Base-by-base conservation (phyloP, 2,888 invertebrate genomes). In the Drosophila greeni region DNA sequence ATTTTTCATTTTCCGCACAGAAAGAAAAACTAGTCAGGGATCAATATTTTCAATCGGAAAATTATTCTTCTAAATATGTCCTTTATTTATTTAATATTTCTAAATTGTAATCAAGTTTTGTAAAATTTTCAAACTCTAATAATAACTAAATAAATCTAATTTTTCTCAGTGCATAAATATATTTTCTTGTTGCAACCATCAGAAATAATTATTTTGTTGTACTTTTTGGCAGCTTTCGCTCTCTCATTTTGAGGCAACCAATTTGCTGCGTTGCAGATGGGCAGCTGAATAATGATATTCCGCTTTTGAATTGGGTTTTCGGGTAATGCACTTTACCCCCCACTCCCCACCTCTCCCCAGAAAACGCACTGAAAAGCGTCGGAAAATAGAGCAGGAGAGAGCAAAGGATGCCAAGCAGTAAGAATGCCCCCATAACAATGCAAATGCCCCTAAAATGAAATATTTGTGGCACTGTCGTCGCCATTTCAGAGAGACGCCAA, bases 381-480 rank as follows among this genome's bases (percentile, higher is more conserved):
- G 36, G 6, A 18, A 24, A 51, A 71, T 76, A 59, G 20, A 84
- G 47, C 64, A 70, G 68, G 48, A 67, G 61, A 58, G 9, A 16
- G 37, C 53, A 61, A 72, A 43, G 65, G 34, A 52, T 47, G 71
- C 61, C 55, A 40, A 59, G 54, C 40, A 16, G n/a, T 11, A 40
- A 39, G 40, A 12, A 69, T 75, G 31, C 16, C 31, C 29, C 54
- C 54, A 18, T 20, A 54, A 53, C 54, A 79, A 82, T 77, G 84
- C 76, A 77, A 77, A 84, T 82, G 80, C 65, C 76, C 24, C 73
- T 12, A 14, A 26, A 64, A 70, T 84, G 80, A 84, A 76, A 79
- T 79, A 82, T 77, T 51, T 76, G 80, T 70, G 80, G 76, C 82
- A 73, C 70, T 84, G 79, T 65, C 79, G 76, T 58, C 66, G 79